Conservation (phyloP, 2,797 vertebrate species). For the Peromyscus melanophrys region DNA sequence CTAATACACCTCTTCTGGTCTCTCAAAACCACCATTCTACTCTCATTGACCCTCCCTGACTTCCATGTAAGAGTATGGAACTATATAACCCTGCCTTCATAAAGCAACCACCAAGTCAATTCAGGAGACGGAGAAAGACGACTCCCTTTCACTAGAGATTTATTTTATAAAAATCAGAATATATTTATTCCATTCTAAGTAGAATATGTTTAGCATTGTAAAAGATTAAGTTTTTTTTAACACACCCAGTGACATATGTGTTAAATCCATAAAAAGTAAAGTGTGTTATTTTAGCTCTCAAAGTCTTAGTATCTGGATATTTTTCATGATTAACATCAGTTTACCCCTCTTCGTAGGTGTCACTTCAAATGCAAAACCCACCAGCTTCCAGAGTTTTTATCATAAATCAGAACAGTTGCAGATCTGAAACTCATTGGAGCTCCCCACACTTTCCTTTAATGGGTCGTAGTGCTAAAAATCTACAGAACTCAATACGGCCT, state of each 20-base stretch:
- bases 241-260: not conserved
- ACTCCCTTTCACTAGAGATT: conserved; percentile 18
- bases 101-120: not conserved
- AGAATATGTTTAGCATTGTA: not conserved
- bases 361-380: conserved; percentile 33
- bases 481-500: not conserved
- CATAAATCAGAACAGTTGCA: not conserved
- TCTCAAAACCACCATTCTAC: not conserved
- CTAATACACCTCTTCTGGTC: not conserved
- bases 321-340: conserved; percentile 10
- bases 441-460: not conserved
- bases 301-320: conserved; percentile 34
- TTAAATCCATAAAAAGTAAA: not conserved
- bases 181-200: not conserved
- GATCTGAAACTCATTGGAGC: not conserved
- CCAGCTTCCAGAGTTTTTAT: not conserved
- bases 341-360: not conserved
- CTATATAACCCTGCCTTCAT: conserved; percentile 14
- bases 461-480: not conserved
- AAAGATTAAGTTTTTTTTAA: not conserved
- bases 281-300: not conserved
- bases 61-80: not conserved
- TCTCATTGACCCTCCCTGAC: not conserved
- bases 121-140: not conserved
- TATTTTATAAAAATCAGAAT: conserved; percentile 12